Percentiles rank a stretch among this genome's conserved stretches.
Conservation (phyloP, 1,140 invertebrate species). For the Papilio dardanus region DNA sequence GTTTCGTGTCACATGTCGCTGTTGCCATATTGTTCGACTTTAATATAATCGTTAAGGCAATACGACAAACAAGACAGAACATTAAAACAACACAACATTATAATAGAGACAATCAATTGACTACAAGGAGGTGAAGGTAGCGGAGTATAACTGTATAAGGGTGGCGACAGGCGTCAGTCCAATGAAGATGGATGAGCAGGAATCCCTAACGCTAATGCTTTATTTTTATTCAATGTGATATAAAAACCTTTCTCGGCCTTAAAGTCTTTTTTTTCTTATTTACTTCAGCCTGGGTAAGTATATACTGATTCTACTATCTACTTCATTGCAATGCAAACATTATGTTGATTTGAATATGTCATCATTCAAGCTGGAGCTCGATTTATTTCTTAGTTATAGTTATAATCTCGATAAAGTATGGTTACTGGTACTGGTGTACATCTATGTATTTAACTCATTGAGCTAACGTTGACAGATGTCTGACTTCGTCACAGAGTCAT, state of each 20-base stretch:
- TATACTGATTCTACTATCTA: not conserved
- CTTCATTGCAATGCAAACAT: too few relatives aligned
- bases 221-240: slow-evolving; percentile 29
- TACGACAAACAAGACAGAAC: not conserved
- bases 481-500: not conserved
- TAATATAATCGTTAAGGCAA: too few relatives aligned
- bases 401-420: too few relatives aligned
- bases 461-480: not conserved
- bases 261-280: not conserved
- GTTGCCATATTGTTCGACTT: too few relatives aligned
- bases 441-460: not conserved
- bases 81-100: not conserved
- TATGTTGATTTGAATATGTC: not conserved
- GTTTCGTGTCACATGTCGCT: too few relatives aligned
- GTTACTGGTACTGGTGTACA: not conserved
- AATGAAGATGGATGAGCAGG: slow-evolving; percentile 33
- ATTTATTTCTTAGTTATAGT: not conserved
- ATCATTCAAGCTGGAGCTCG: not conserved
- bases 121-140: not conserved
- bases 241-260: not conserved
- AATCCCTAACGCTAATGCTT: slow-evolving; percentile 28
- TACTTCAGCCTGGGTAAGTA: not conserved
- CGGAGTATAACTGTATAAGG: slow-evolving; percentile 32
- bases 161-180: slow-evolving; percentile 24
- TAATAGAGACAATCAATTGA: slow-evolving; percentile 14